Base-by-base conservation (phyloP, 1,140 invertebrate genomes). In the Hylaeus anthracinus region DNA sequence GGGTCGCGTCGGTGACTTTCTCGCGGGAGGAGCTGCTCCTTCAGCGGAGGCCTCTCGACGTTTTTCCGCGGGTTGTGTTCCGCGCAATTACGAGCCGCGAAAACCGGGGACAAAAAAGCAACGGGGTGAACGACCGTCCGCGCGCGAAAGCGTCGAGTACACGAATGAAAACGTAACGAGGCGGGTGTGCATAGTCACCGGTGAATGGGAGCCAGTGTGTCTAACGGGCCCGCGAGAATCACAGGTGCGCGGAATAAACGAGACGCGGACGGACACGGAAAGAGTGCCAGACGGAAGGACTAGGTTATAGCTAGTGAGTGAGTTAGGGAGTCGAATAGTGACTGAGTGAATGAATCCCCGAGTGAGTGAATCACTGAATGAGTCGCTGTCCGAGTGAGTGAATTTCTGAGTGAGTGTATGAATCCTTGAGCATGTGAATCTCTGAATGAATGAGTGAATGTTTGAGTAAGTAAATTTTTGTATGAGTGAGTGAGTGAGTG, bases 101-200 rank as follows among this genome's bases (percentile, higher is more conserved):
- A 65, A 58, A 26, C 74, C n/a, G 15, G n/a, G 70, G 0, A 64
- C 37, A 48, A 53, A 77, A 71, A 63, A 61, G 39, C n/a, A n/a
- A 14, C 58, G 76, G 26, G 76, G 76, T 79, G 76, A 79, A 79
- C 69, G 76, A 79, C 77, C 76, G 69, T 15, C 15, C 12, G 58
- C 76, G 51, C 39, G 69, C 69, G 66, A 45, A 65, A 64, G 12
- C 51, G 51, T 43, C 51, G 70, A 41, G 76, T 45, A 45, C 45
- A 53, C 60, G 48, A 65, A 73, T 72, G 77, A 72, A 78, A 78
- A 72, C 58, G 75, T 78, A 78, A 78, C 75, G 75, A 78, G 75
- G 39, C 67, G 45, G 56, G 6, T 41, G 45, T 45, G 14, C 56
- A n/a, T 37, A 51, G 26, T 53, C 61, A 55, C 0, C 61, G n/a